A percentile compares a stretch with the other conserved stretches of the same genome.
Conservation (phyloP, 2,888 invertebrate genomes). For the Caenorhabditis imperialis region DNA sequence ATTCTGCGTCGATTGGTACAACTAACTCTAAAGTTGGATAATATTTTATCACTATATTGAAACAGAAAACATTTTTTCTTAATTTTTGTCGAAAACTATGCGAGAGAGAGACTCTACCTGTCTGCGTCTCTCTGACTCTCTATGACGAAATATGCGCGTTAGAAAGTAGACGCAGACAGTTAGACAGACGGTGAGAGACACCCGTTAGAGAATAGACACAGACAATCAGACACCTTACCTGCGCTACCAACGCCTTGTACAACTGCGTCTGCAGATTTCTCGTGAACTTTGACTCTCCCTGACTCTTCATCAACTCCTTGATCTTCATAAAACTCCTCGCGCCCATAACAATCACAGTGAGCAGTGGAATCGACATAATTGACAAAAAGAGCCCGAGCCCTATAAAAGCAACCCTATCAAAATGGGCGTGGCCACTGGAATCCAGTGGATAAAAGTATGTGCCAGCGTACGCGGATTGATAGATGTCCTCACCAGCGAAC, state of each 20-base stretch:
- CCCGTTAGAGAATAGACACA: no score
- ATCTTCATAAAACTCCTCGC: background rate
- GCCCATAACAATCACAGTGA: conserved; percentile 4
- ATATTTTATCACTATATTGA: no score
- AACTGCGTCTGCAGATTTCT: conserved; percentile 25
- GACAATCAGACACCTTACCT: conserved; percentile 19
- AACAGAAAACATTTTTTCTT: no score
- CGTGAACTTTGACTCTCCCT: conserved; percentile 16
- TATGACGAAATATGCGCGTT: no score
- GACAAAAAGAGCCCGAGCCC: background rate
- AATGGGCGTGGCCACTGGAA: background rate
- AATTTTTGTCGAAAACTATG: no score
- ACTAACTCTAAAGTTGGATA: no score
- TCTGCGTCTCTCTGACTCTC: no score
- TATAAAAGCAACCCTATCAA: background rate
- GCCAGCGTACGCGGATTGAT: background rate
- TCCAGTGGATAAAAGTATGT: background rate
- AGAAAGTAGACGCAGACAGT: no score
- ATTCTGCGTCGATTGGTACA: no score
- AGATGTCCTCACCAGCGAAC: background rate
- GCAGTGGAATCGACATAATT: background rate
- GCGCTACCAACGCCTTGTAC: conserved; percentile 32
- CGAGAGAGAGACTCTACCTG: no score
- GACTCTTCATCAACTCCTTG: conserved; percentile 9
- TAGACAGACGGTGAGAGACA: no score